Evolutionary conservation across 2,888 invertebrate species (phyloP).

Genomic region (Endotricha flammealis): DNA sequence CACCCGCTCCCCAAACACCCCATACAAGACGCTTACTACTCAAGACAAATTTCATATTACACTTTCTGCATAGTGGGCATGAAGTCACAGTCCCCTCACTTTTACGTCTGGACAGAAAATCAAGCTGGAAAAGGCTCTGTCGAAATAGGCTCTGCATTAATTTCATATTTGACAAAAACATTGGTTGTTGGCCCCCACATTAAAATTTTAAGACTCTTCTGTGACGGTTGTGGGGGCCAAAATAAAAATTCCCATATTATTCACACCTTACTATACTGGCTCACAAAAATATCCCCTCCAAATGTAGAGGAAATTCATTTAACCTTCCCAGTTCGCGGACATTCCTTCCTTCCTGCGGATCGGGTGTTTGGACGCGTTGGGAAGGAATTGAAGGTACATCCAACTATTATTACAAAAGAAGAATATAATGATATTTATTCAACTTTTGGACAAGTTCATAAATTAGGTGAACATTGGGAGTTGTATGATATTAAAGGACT

Average conservation of each 20-base stretch:
- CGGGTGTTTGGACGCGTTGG: slow-evolving; percentile 16
- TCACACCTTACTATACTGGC: slow-evolving; percentile 16
- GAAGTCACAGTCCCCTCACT: neutral
- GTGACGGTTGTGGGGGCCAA: slow-evolving; percentile 28
- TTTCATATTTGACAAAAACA: no score
- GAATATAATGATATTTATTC: no score
- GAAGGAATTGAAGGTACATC: no score
- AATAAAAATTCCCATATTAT: slow-evolving; percentile 24
- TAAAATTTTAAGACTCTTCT: slow-evolving; percentile 21
- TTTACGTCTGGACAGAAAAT: neutral
- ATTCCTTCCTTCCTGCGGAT: slow-evolving; percentile 17
- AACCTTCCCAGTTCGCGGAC: slow-evolving; percentile 16
- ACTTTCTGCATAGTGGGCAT: neutral
- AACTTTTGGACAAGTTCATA: no score
- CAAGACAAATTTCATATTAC: slow-evolving; percentile 8
- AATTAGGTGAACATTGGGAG: no score
- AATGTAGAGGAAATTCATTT: slow-evolving; percentile 11
- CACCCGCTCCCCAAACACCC: slow-evolving; percentile 23
- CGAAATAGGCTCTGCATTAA: neutral
- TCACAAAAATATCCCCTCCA: slow-evolving; percentile 12
- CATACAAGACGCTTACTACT: slow-evolving; percentile 8
- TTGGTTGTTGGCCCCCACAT: no score
- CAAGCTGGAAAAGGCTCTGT: neutral
- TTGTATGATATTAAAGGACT: no score
- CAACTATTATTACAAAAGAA: no score